A percentile compares a stretch with the other conserved stretches of the same genome.
phyloP scores from a whole-genome alignment of 2,797 vertebrate species.

The Enteromius fasciolatus region DNA sequence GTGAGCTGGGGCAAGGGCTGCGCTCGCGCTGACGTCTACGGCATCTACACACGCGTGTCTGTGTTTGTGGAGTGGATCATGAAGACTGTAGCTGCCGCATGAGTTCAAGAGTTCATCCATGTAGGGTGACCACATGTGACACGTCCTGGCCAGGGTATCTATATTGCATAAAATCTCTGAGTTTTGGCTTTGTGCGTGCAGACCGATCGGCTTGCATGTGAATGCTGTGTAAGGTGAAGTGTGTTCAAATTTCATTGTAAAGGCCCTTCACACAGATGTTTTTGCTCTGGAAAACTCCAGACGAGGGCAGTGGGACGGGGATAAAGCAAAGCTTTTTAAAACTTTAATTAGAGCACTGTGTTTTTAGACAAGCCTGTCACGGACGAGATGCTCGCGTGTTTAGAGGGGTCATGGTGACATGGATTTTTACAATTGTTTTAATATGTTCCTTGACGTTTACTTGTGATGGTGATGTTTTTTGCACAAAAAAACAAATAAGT shows the following conservation, averaged over 20 bases:
- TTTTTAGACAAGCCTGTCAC: background rate
- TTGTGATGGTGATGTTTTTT: too few relatives aligned
- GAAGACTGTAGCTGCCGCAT: conserved; percentile 52
- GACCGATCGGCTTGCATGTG: too few relatives aligned
- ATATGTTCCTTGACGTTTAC: background rate
- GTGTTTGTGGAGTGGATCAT: conserved; percentile 84
- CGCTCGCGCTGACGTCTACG: conserved; percentile 79
- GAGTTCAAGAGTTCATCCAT: background rate
- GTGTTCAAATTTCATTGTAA: background rate
- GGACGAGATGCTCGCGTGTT: background rate
- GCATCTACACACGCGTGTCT: conserved; percentile 87
- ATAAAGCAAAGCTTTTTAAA: too few relatives aligned
- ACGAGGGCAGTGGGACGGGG: background rate
- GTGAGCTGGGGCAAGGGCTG: conserved; percentile 96
- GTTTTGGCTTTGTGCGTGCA: too few relatives aligned
- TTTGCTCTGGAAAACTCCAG: background rate
- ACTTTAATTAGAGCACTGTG: background rate
- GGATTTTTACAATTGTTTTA: background rate
- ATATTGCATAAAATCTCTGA: too few relatives aligned
- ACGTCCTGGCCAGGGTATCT: too few relatives aligned
- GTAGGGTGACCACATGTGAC: too few relatives aligned
- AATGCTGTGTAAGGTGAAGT: background rate
- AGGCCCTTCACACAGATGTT: background rate
- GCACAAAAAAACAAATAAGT: background rate
- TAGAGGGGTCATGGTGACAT: background rate